Percentiles rank a stretch among this genome's conserved stretches.
Conservation (phyloP, 2,797 vertebrate species). For the Onychomys torridus region DNA sequence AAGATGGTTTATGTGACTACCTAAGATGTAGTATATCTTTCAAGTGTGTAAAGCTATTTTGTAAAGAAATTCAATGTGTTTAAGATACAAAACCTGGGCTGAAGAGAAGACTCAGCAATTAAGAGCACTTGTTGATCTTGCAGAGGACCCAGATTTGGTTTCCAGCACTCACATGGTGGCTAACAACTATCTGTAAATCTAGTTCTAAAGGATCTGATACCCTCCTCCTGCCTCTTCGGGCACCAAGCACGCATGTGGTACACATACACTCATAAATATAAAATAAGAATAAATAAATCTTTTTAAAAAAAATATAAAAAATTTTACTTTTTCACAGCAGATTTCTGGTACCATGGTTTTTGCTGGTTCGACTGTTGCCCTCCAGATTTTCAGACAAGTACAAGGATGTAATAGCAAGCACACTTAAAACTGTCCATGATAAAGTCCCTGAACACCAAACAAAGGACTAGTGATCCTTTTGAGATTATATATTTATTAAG, state of each 20-base stretch:
- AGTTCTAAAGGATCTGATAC: not conserved
- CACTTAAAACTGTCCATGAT: conserved; percentile 9
- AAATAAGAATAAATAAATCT: not conserved
- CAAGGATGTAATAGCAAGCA: not conserved
- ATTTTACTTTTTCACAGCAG: not conserved
- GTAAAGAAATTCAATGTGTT: not conserved
- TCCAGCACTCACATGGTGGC: not conserved
- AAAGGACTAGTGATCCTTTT: not conserved
- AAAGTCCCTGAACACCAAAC: conserved; percentile 17
- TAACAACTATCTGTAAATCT: not conserved
- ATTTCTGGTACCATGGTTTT: not conserved
- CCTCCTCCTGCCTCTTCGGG: not conserved
- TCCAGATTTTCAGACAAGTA: conserved; percentile 13
- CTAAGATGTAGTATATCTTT: conserved; percentile 19
- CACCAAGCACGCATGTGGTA: not conserved
- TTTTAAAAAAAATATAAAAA: not conserved
- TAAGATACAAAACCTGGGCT: not conserved
- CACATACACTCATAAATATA: not conserved
- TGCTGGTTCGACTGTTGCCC: not conserved
- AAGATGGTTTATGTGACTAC: not conserved
- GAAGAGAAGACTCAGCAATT: not conserved
- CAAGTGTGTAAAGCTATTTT: not conserved
- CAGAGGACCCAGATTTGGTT: not conserved
- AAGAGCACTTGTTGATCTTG: not conserved
- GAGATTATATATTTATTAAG: not conserved